Conservation (phyloP, 2,797 vertebrate genomes). For the Mormyrops boulengeri region DNA sequence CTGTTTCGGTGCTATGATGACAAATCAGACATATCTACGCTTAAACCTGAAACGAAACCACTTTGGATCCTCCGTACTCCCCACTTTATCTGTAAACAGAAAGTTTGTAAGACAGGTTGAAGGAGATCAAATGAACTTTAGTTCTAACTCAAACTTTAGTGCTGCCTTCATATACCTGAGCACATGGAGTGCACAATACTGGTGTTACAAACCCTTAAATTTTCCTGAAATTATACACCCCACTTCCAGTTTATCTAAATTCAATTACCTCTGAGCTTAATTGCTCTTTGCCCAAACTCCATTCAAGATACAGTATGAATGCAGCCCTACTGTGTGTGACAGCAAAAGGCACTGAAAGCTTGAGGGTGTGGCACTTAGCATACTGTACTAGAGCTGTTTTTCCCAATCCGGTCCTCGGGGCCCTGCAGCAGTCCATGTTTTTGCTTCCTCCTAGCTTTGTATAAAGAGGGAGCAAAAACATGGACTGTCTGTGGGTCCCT, state of each 20-base stretch:
- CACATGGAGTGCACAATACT: slow-evolving; percentile 29
- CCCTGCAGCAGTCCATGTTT: background rate
- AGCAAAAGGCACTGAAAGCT: slow-evolving; percentile 11
- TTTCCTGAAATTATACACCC: background rate
- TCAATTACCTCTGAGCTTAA: background rate
- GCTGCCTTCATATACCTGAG: slow-evolving; percentile 36
- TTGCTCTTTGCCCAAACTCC: background rate
- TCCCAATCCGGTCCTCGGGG: background rate
- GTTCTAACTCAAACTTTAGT: slow-evolving; percentile 42
- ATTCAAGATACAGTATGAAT: slow-evolving; percentile 6
- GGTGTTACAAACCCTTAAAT: background rate
- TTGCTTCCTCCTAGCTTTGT: background rate
- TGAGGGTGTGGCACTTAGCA: slow-evolving; percentile 14
- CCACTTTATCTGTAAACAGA: slow-evolving; percentile 15
- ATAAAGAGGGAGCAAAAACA: background rate
- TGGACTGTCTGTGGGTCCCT: background rate
- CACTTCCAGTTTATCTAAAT: background rate
- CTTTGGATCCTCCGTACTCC: background rate
- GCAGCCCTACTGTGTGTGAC: slow-evolving; percentile 13
- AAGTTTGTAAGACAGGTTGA: slow-evolving; percentile 36
- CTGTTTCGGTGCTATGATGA: slow-evolving; percentile 55
- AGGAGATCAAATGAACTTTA: slow-evolving; percentile 31
- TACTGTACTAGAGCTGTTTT: background rate
- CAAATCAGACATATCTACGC: slow-evolving; percentile 50
- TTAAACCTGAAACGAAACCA: slow-evolving; percentile 49